These are phyloP conservation scores for Plebejus argus DNA, from an alignment of 2,888 invertebrate genomes.

Conservation along the genomic window DNA sequence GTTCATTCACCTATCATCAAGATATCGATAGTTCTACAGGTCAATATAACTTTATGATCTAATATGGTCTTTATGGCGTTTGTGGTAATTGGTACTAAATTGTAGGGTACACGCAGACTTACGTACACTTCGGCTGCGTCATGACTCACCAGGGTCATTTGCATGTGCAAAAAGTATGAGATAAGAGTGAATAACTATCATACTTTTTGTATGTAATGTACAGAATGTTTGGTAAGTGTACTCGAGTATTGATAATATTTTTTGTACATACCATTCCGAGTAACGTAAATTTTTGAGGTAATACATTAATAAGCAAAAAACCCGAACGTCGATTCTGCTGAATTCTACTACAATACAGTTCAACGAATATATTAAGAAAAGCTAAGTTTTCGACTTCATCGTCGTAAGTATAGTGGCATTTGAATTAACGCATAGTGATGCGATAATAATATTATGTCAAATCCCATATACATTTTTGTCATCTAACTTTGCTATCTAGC, in stretches of 20 bases:
- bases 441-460: too few relatives aligned
- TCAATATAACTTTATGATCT: constrained; percentile 3
- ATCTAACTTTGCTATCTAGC: too few relatives aligned
- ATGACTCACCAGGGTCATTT: neutral
- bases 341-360: too few relatives aligned
- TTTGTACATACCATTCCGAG: too few relatives aligned
- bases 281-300: too few relatives aligned
- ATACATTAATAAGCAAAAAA: too few relatives aligned
- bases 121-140: neutral
- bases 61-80: neutral
- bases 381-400: too few relatives aligned
- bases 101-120: neutral
- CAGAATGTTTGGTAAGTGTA: neutral
- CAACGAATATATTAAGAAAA: too few relatives aligned
- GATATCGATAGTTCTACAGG: neutral
- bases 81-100: neutral
- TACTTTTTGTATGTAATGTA: neutral
- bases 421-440: too few relatives aligned
- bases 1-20: neutral
- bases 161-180: neutral
- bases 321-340: too few relatives aligned
- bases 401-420: too few relatives aligned
- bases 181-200: neutral
- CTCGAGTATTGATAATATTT: neutral
- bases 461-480: too few relatives aligned